Base-by-base conservation (phyloP, 1,140 invertebrate species). In the Lepidotrigona ventralis region DNA sequence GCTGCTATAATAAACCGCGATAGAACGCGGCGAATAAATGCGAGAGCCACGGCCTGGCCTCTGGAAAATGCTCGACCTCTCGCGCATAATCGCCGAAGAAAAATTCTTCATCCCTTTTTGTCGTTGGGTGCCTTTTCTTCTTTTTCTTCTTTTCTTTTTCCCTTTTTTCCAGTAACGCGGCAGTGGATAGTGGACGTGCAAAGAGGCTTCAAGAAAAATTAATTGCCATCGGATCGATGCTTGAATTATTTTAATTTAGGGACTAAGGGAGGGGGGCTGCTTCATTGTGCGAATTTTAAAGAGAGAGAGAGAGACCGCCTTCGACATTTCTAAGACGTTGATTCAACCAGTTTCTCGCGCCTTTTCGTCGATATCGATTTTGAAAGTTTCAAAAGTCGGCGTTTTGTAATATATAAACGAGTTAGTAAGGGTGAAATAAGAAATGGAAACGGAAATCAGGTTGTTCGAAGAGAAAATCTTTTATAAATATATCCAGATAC, bases 1-100 rank as follows among this genome's bases (percentile, higher is more conserved):
- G 69, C 68, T 58, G 82, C 53, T 66, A 73, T 72, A 83, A 83
- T 79, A 83, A 78, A 79, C 81, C 66, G 26, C 66, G 81, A 21
- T 77, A 78, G 56, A 68, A 79, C 68, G 46, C 68, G 81, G 58
- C 33, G 39, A 53, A 83, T 83, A 83, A 83, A 83, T 70, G 51
- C 56, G 39, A 51, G 54, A n/a, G 26, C 46, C 26, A 26, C 23
- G 26, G 15, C 63, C 39, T 46, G 39, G 39, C 39, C 39, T 63
- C 19, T 63, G 33, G 14, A 53, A 71, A 77, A 83, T 68, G 72
- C 81, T 82, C 72, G 81, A 39, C 73, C 39, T 69, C 6, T 46
- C 39, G 69, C 26, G 33, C 53, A 69, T 76, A 81, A 76, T 23
- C 63, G 63, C n/a, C 19, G 26, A 72, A 51, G 58, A 82, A 76